Evolutionary conservation across 2,113 vertebrate genomes (phyloP), one percentile per base, ranked within the genome.

Genomic region (Origma solitaria): DNA sequence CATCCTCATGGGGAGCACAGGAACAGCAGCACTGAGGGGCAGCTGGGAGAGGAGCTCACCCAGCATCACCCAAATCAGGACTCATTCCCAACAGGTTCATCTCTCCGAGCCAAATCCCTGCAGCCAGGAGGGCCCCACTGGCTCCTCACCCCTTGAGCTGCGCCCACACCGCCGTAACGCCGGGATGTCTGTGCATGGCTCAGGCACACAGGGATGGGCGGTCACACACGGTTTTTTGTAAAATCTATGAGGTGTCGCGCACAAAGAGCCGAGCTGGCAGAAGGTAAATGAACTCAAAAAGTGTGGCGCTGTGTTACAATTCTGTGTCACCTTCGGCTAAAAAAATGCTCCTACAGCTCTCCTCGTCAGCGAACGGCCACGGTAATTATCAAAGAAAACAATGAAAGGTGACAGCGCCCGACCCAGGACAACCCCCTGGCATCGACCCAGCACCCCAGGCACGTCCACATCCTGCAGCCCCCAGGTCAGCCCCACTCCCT

Each of bases 31-130:
- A 11, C 45, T 4, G 9, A 42, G 40, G 44, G 44, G 6, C 9
- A 6, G 18, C 37, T 2, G 40, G 38, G 24, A 75, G 50, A 11
- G 15, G 40, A 53, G 58, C 54, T 40, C 79, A 42, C 7, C 17
- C 11, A 0, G 80, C 16, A 2, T 3, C 37, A 8, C 66, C 45
- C 6, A 0, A 20, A 28, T 0, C 2, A 0, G 20, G 38, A 27
- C 25, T 42, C 21, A 1, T 37, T 62, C 51, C 78, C 13, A 0
- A 7, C 4, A 2, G 14, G 11, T 4, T 16, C 7, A 2, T 18
- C 35, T 13, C 57, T 7, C 13, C 2, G 33, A 77, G 44, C 8
- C 35, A 4, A 60, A 61, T 14, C 25, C 56, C n/a, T 7, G 73
- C 2, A 13, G 42, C 33, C 33, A 14, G 64, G 50, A 3, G 30